phyloP scores from a whole-genome alignment of 2,797 vertebrate genomes.

The Erethizon dorsatum region DNA sequence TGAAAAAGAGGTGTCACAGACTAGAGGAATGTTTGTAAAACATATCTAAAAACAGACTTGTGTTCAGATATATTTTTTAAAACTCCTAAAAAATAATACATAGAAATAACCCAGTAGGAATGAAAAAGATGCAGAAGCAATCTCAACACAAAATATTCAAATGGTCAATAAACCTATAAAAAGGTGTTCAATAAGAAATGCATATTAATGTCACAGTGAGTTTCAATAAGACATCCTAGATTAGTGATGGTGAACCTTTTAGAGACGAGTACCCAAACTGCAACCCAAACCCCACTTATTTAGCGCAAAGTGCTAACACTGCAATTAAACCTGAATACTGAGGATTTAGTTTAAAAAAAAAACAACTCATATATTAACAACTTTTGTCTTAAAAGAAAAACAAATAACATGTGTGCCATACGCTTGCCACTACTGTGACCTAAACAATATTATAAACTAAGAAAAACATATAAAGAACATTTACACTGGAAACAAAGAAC shows the following conservation, averaged over 20 bases:
- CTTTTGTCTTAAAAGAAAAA: not conserved
- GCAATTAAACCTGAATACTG: not conserved
- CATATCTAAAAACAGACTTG: not conserved
- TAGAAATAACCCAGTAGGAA: conserved; percentile 12
- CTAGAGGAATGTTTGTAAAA: not conserved
- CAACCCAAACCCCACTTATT: not conserved
- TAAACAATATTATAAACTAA: not conserved
- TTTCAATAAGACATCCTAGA: not conserved
- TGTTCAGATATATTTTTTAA: not conserved
- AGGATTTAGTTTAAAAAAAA: not conserved
- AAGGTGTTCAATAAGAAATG: not conserved
- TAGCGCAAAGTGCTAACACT: not conserved
- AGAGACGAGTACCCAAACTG: not conserved
- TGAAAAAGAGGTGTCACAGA: not conserved
- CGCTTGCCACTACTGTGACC: not conserved
- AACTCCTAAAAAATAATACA: conserved; percentile 17
- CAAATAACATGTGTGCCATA: not conserved
- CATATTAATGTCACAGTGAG: not conserved
- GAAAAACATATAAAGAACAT: conserved; percentile 23
- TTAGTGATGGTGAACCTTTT: not conserved
- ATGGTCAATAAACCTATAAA: conserved; percentile 19
- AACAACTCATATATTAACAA: not conserved
- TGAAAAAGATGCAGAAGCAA: not conserved
- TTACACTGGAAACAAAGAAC: conserved; percentile 21
- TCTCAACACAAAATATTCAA: conserved; percentile 44